Evolutionary conservation across 2,113 vertebrate species (phyloP), one percentile per base, ranked within the genome.

Genomic region (Aldabrachelys gigantea): DNA sequence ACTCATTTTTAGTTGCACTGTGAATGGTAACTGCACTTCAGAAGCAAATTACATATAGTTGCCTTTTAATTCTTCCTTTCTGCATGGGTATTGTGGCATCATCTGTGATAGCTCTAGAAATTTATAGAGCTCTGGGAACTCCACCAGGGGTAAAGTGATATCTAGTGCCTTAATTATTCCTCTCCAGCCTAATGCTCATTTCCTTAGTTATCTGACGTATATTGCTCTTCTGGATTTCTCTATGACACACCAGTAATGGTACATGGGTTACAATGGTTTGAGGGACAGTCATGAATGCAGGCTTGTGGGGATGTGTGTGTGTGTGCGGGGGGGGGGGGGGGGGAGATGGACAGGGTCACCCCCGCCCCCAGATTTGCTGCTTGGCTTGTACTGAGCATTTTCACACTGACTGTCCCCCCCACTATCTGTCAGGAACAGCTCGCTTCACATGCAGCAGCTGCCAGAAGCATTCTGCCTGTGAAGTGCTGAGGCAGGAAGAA

Each of bases 181-280:
- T 10, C 41, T 1, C 25, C 2, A n/a, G 8, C 8, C 25, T 54
- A 35, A 47, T 47, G 10, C 31, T 31, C 27, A 19, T 88, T 90
- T 62, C 80, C 5, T 81, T 85, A 4, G 0, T 86, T 82, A 86
- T 82, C 62, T 88, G 31, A n/a, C 0, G 3, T 0, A 0, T 1
- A 3, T 90, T 90, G 93, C 38, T 87, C 87, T 83, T 82, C 0
- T 0, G 29, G 50, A 8, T 69, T 53, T 53, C 49, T 31, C 69
- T 24, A 17, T 53, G 49, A 53, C n/a, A 89, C 38, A 10, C 19
- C 41, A 25, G 72, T 44, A 38, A 76, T 6, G 12, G 24, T 44
- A 76, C 5, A 38, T 31, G n/a, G 69, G 21, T 75, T 44, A 41
- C 38, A 41, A 7, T 41, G n/a, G 10, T 75, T 38, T 24, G 38